Evolutionary conservation across 1,140 invertebrate genomes (phyloP), one percentile per base, ranked within the genome.

Genomic region (Myzus persicae): DNA sequence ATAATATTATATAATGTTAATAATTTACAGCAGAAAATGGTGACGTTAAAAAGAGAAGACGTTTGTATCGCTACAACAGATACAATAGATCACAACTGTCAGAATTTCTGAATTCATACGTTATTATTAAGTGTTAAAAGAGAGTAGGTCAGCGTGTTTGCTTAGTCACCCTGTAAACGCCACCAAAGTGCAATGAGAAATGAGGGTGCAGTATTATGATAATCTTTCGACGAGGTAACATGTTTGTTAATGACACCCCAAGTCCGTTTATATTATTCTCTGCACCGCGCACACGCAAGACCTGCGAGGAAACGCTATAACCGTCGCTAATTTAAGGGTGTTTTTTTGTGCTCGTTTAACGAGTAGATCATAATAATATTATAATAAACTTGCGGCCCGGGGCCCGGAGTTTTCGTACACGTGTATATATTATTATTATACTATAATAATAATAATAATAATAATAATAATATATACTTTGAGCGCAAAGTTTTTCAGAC

Each of bases 251-350:
- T 51, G 46, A 89, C 87, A 51, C 46, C 26, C 26, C 26, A 14
- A 59, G 54, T 40, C 46, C 87, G 46, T 22, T 82, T 40, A 82
- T 24, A 38, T 38, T 67, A 67, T 67, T n/a, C 4, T 31, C 59
- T 14, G 54, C 31, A 59, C 76, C 14, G 42, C 38, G 26, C 26
- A 31, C 18, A n/a, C 42, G 18, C 42, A 6, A 26, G n/a, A 67
- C 26, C 4, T 31, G 9, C n/a, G 31, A 11, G 44, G 36, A 24
- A 89, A 36, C 88, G n/a, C 46, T 36, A 38, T 89, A 89, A 89
- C 88, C 54, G 88, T 89, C 36, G 88, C 88, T 89, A 89, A 89
- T 89, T 89, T 54, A 54, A 89, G 88, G 88, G 88, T 54, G 88
- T 14, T 51, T 89, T 54, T 89, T 89, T 54, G 88, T 36, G 88